phyloP scores from a whole-genome alignment of 2,888 invertebrate species.

The Drosophila phalerata region DNA sequence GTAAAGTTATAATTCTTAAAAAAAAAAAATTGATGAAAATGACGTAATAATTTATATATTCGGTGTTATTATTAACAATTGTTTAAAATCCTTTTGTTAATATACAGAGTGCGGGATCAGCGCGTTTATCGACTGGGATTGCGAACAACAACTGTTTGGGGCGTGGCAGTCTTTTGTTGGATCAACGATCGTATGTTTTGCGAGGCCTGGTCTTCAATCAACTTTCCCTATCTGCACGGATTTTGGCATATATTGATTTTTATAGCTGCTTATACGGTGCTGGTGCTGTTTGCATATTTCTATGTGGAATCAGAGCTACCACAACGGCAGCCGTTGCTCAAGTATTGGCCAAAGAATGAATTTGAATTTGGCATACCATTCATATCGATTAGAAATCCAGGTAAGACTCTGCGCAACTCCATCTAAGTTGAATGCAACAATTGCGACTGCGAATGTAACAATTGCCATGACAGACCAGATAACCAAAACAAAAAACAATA shows the following conservation, averaged over 20 bases:
- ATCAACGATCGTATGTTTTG: slow-evolving; percentile 92
- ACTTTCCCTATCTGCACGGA: slow-evolving; percentile 93
- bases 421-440: slow-evolving; percentile 51
- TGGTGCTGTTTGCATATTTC: slow-evolving; percentile 93
- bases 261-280: slow-evolving; percentile 91
- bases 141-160: slow-evolving; percentile 89
- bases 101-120: slow-evolving; percentile 83
- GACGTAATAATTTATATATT: too few species aligned
- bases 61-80: too few species aligned
- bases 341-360: slow-evolving; percentile 92
- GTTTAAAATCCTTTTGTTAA: not conserved
- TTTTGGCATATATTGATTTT: slow-evolving; percentile 94
- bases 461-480: slow-evolving; percentile 44
- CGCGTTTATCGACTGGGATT: slow-evolving; percentile 91
- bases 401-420: slow-evolving; percentile 80
- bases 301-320: slow-evolving; percentile 91
- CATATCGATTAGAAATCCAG: slow-evolving; percentile 88
- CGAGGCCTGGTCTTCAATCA: slow-evolving; percentile 91
- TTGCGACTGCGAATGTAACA: slow-evolving; percentile 16
- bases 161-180: slow-evolving; percentile 92
- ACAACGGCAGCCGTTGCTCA: slow-evolving; percentile 89
- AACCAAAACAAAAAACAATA: slow-evolving; percentile 17
- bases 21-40: too few species aligned
- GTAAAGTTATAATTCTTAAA: too few species aligned
- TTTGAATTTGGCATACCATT: slow-evolving; percentile 93